Evolutionary conservation across 2,888 invertebrate species (phyloP), one percentile per base, ranked within the genome.

Genomic region (Drosophila fulvimacula): DNA sequence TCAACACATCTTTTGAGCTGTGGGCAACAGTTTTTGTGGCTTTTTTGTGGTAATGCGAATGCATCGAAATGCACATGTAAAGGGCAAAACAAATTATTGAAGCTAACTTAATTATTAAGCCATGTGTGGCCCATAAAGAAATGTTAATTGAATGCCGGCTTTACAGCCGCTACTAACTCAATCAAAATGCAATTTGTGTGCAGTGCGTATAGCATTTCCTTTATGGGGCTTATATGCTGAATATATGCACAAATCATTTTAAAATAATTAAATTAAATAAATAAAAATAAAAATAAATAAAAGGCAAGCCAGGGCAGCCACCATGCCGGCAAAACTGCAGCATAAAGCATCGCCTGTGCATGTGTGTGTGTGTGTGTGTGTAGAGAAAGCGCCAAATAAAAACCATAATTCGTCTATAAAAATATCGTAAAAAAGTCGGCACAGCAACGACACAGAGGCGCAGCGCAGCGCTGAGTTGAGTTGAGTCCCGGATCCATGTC

Each of bases 371-470:
- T 60, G 24, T 21, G 38, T 53, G 32, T 58, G 38, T 51, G 36
- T 48, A 57, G 52, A 39, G 64, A 72, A 80, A 82, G 82, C 77
- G 81, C 71, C 81, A 82, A 85, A 83, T 85, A 83, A 84, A 84
- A 84, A 84, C 86, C 85, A 86, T 85, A 86, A 86, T 85, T 86
- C 82, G 82, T 79, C 86, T 81, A 85, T 85, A 85, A 85, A 85
- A 86, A 86, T 86, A 82, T 82, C 83, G 67, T 86, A 84, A 84
- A 84, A 85, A 83, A 75, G 69, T 68, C 72, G 71, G 72, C 78
- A 65, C 69, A 81, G 58, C 74, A 66, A 68, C 60, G 56, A 64
- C 61, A 62, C 51, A 59, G 55, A 67, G 34, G 34, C 44, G 52
- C 52, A 36, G n/a, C 57, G 42, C 49, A 65, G 44, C 19, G 34